Base-by-base conservation (phyloP, 92 coral and sea anemone genomes). In the Phenganax marumi region DNA sequence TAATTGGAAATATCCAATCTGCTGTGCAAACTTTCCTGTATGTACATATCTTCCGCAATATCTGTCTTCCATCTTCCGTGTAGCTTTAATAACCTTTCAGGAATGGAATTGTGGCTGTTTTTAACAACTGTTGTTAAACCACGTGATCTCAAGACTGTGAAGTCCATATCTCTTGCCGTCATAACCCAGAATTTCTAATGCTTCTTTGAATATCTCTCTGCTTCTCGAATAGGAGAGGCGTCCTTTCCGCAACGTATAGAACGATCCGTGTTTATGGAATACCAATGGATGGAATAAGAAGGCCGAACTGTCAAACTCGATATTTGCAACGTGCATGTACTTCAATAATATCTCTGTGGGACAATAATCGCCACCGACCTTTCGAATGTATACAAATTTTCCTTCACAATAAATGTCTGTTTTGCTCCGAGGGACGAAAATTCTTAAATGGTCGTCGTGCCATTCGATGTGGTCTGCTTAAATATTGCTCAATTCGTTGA, bases 21-120 rank as follows among this genome's bases (percentile, higher is more conserved):
- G 2, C 76, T 24, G 55, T 71, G 54, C 39, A 39, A 12, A 73
- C 77, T 76, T 80, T 85, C 88, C 9, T 79, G 68, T 72, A 84
- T 65, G 50, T 87, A 87, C 87, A 83, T 84, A 77, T 83, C 85
- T 63, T 48, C 48, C 48, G 2, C 39, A n/a, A n/a, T n/a, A n/a
- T n/a, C n/a, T n/a, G n/a, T n/a, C n/a, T n/a, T n/a, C n/a, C n/a
- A n/a, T n/a, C n/a, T n/a, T n/a, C n/a, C n/a, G n/a, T n/a, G n/a
- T n/a, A n/a, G n/a, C n/a, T n/a, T n/a, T n/a, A n/a, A 11, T 3
- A 7, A 22, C 16, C 76, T 16, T 14, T 71, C 54, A 2, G 54
- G 33, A 0, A 71, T 19, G 1, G 76, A 3, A 51, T 71, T 71
- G 22, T 71, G 14, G 17, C 76, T 71, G 21, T 71, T 12, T 17